Percentiles rank a stretch among this genome's conserved stretches.
phyloP scores from a whole-genome alignment of 2,113 vertebrate genomes.

The Prionailurus viverrinus region DNA sequence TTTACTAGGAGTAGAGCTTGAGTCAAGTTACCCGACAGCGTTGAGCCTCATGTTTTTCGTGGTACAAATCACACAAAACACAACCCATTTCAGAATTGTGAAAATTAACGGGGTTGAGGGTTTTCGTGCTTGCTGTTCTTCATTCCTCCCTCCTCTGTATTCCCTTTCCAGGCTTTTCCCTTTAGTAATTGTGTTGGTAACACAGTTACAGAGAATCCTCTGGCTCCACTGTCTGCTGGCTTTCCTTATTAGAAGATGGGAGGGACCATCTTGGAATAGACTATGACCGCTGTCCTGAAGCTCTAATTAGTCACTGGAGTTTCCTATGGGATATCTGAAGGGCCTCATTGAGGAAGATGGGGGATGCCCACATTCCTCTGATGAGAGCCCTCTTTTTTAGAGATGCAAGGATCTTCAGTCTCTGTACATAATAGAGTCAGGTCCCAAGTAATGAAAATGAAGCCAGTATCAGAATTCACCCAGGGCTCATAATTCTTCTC shows the following conservation, averaged over 20 bases:
- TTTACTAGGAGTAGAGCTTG: neutral
- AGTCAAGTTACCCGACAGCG: neutral
- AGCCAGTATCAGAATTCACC: neutral
- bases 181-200: neutral
- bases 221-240: neutral
- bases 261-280: fast-evolving
- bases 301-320: neutral
- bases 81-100: neutral
- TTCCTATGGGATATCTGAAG: neutral
- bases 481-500: neutral
- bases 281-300: neutral
- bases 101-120: neutral
- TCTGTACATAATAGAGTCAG: neutral
- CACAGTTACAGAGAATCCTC: neutral
- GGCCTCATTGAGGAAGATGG: neutral
- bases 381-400: neutral
- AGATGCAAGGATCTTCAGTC: neutral
- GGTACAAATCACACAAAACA: neutral
- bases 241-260: neutral
- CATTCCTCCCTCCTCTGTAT: neutral
- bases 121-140: neutral
- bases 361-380: neutral
- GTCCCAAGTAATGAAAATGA: neutral
- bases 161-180: neutral
- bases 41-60: neutral